Conservation (phyloP, 2,888 invertebrate species). For the Cheilosia variabilis region DNA sequence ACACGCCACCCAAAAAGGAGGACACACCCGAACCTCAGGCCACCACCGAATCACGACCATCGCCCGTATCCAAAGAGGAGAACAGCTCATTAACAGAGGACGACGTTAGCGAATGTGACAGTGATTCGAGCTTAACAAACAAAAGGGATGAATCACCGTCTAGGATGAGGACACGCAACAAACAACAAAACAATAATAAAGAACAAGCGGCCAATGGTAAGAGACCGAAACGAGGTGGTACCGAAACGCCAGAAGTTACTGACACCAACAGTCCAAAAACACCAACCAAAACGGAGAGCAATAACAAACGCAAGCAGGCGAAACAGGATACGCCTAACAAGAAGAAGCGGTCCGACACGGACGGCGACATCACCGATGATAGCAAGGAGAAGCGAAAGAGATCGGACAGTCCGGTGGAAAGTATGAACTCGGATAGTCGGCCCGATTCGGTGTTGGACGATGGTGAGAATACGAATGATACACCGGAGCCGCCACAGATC, state of each 20-base stretch:
- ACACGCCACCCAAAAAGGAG: constrained; percentile 92
- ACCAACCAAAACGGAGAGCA: constrained; percentile 83
- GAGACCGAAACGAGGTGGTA: constrained; percentile 87
- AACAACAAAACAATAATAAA: constrained; percentile 87
- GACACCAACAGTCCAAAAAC: constrained; percentile 83
- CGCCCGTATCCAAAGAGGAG: constrained; percentile 89
- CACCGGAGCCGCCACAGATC: constrained; percentile 82
- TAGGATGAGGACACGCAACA: constrained; percentile 94
- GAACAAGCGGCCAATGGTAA: constrained; percentile 83
- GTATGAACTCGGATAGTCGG: constrained; percentile 91
- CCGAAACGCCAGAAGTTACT: constrained; percentile 85
- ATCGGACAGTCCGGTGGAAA: constrained; percentile 90
- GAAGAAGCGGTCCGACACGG: constrained; percentile 85
- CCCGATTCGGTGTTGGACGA: constrained; percentile 89
- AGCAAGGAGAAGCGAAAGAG: constrained; percentile 85
- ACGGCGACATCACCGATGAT: constrained; percentile 83
- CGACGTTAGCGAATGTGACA: constrained; percentile 97
- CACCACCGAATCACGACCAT: constrained; percentile 85
- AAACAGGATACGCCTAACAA: constrained; percentile 86
- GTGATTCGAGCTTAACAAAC: constrained; percentile 94
- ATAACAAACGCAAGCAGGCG: constrained; percentile 77
- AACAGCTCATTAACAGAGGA: constrained; percentile 93
- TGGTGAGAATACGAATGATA: constrained; percentile 85
- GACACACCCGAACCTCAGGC: constrained; percentile 87
- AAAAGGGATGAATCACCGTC: constrained; percentile 91